Percentiles rank a stretch among this genome's conserved stretches.
phyloP scores from a whole-genome alignment of 2,113 vertebrate species.

The Prochilodus magdalenae region DNA sequence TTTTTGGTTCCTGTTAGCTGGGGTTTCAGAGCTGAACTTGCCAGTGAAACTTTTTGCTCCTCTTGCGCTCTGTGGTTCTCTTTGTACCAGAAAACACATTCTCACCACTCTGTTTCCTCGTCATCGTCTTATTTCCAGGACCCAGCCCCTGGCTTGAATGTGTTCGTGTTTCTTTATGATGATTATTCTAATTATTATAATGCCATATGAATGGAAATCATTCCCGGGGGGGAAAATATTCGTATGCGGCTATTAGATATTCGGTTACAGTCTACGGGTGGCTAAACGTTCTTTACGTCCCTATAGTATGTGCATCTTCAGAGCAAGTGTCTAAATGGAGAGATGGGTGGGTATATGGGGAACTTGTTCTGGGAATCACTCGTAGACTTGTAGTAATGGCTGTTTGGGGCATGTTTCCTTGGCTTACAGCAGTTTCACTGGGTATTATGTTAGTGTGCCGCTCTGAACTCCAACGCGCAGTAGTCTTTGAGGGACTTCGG shows the following conservation, averaged over 20 bases:
- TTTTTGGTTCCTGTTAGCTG: conserved; percentile 17
- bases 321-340: conserved; percentile 66
- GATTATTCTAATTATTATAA: conserved; percentile 49
- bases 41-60: conserved; percentile 29
- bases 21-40: conserved; percentile 20
- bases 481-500: conserved; percentile 4
- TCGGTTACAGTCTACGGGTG: conserved; percentile 9
- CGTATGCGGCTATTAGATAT: conserved; percentile 14
- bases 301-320: conserved; percentile 10
- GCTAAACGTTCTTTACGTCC: neutral
- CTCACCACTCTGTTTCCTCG: neutral
- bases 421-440: neutral
- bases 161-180: conserved; percentile 66
- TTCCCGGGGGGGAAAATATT: conserved; percentile 37
- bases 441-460: conserved; percentile 11
- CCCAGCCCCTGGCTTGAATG: conserved; percentile 51
- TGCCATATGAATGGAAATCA: conserved; percentile 42
- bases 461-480: neutral
- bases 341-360: conserved; percentile 58
- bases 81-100: conserved; percentile 36
- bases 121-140: conserved; percentile 26
- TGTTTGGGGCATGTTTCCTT: conserved; percentile 1
- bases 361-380: conserved; percentile 17
- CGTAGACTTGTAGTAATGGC: conserved; percentile 24
- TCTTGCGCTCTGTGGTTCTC: conserved; percentile 37